Evolutionary conservation across 2,113 vertebrate genomes (phyloP).

Genomic region (Cheirogaleus medius): DNA sequence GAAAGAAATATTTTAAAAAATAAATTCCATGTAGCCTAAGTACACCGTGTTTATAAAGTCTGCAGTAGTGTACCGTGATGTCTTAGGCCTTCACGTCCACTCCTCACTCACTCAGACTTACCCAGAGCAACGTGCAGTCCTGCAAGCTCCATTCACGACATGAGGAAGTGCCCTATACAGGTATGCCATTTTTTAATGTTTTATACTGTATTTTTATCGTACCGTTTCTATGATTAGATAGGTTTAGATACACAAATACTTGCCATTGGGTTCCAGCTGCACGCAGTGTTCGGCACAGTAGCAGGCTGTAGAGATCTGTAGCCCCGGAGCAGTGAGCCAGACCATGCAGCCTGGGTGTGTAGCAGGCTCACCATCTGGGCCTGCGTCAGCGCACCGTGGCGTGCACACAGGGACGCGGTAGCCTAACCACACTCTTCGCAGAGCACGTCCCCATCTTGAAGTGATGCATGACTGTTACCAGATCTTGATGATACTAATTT

Average conservation of each 20-base stretch:
- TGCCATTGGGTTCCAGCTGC: not conserved
- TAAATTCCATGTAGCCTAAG: not conserved
- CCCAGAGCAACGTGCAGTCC: not conserved
- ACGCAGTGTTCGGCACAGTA: not conserved
- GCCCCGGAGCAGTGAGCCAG: not conserved
- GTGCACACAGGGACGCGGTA: too few relatives aligned
- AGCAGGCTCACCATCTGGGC: not conserved
- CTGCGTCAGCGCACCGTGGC: not conserved
- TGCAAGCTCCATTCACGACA: too few relatives aligned
- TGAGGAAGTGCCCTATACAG: not conserved
- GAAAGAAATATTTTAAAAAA: not conserved
- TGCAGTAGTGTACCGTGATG: not conserved
- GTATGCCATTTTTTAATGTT: not conserved
- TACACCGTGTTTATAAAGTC: too few relatives aligned
- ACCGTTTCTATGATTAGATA: not conserved
- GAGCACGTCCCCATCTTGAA: not conserved
- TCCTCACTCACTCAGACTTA: not conserved
- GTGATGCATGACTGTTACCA: not conserved
- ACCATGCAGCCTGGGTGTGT: not conserved
- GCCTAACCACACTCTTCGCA: not conserved
- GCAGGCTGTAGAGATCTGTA: not conserved
- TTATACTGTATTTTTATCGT: not conserved
- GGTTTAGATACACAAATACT: not conserved
- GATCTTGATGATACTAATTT: not conserved
- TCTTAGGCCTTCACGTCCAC: not conserved